A percentile compares a stretch with the other conserved stretches of the same genome.
Conservation (phyloP, 1,140 invertebrate species). For the Vanessa tameamea region DNA sequence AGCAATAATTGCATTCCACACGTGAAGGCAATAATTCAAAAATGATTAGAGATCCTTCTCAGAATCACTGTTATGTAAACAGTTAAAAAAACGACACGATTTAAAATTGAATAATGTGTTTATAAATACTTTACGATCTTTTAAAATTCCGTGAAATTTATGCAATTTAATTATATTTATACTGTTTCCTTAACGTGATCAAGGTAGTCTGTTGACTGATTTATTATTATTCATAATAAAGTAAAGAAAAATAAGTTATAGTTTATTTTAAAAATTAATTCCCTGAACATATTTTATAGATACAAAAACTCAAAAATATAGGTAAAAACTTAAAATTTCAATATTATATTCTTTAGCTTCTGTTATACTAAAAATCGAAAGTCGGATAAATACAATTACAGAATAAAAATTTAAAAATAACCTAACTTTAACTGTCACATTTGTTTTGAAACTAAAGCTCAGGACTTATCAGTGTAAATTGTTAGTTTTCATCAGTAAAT, state of each 20-base stretch:
- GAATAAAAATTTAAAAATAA: no score
- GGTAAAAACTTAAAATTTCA: no score
- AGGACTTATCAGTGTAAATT: no score
- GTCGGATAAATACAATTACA: no score
- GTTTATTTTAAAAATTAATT: no score
- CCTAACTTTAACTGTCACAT: no score
- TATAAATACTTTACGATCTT: neutral
- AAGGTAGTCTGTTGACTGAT: neutral
- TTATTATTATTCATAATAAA: neutral
- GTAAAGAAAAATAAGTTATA: neutral
- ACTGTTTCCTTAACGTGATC: neutral
- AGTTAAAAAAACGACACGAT: neutral
- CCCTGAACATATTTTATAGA: no score
- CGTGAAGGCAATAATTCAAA: slow-evolving; percentile 17
- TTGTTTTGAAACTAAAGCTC: no score
- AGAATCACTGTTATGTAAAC: slow-evolving; percentile 25
- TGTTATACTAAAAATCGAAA: no score
- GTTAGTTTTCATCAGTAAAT: no score
- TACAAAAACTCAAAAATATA: no score
- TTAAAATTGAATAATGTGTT: neutral
- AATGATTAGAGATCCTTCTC: slow-evolving; percentile 22
- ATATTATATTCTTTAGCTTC: no score
- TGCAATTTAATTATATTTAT: slow-evolving; percentile 6
- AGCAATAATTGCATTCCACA: slow-evolving; percentile 13
- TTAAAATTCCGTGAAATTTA: slow-evolving; percentile 6